Conservation (phyloP, 1,140 invertebrate species). For the Megalonaias nervosa region DNA sequence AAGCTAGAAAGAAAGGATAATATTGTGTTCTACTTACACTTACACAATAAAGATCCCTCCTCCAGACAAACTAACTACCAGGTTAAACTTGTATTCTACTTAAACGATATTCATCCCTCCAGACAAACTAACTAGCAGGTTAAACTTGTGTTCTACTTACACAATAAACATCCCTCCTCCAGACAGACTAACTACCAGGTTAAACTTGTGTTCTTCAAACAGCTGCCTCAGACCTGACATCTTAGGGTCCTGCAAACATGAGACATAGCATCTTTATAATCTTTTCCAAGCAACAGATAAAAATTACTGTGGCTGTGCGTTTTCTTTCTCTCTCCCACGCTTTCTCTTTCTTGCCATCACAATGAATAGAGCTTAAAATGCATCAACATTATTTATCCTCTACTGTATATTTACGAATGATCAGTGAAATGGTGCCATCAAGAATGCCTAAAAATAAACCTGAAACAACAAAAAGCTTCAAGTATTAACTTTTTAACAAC, state of each 20-base stretch:
- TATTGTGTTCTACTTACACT: slow-evolving; percentile 59
- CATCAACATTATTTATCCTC: too few relatives aligned
- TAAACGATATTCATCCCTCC: too few relatives aligned
- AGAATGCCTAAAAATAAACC: too few relatives aligned
- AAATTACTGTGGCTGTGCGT: neutral
- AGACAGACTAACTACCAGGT: slow-evolving; percentile 91
- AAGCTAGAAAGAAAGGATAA: neutral
- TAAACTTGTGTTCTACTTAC: slow-evolving; percentile 49
- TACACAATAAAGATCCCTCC: slow-evolving; percentile 90
- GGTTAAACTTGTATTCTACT: slow-evolving; percentile 83
- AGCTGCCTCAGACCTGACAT: slow-evolving; percentile 44
- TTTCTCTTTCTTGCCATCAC: too few relatives aligned
- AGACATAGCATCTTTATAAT: slow-evolving; percentile 30
- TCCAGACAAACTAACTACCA: slow-evolving; percentile 92
- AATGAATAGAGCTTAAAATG: too few relatives aligned
- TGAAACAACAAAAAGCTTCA: too few relatives aligned
- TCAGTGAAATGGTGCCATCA: too few relatives aligned
- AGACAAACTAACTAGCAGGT: slow-evolving; percentile 91
- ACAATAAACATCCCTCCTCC: slow-evolving; percentile 93
- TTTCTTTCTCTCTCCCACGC: too few relatives aligned
- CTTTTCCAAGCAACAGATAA: neutral
- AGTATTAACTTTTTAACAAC: too few relatives aligned
- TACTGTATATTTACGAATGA: too few relatives aligned
- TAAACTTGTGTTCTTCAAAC: slow-evolving; percentile 79
- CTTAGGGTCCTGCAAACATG: slow-evolving; percentile 37